These are phyloP conservation scores for Cydia splendana DNA, from an alignment of 1,140 invertebrate species.

Conservation along the genomic window DNA sequence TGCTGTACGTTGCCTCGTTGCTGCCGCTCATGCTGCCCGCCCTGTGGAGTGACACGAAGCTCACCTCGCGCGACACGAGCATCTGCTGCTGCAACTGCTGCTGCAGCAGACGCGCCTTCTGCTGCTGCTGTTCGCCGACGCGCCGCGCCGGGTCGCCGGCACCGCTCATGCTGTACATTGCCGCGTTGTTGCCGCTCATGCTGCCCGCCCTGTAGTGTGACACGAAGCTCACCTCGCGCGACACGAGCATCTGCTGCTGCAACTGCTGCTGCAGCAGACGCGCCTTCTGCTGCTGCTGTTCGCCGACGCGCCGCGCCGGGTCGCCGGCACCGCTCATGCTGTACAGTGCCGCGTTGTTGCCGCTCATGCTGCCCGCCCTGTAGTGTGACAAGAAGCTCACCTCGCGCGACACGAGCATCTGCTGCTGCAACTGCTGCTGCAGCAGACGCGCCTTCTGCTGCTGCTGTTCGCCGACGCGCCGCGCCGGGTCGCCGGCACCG, in stretches of 20 bases:
- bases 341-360: constrained; percentile 31
- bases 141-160: constrained; percentile 47
- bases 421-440: constrained; percentile 67
- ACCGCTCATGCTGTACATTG: constrained; percentile 33
- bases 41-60: not conserved
- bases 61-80: constrained; percentile 71
- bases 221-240: constrained; percentile 57
- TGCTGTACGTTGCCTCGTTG: constrained; percentile 34
- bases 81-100: constrained; percentile 68
- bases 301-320: constrained; percentile 52
- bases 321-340: constrained; percentile 32
- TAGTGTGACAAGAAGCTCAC: constrained; percentile 37
- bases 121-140: constrained; percentile 55
- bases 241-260: constrained; percentile 70
- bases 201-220: constrained; percentile 30
- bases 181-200: constrained; percentile 10
- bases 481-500: constrained; percentile 41
- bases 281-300: constrained; percentile 51
- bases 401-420: constrained; percentile 72
- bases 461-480: constrained; percentile 60
- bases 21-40: not conserved
- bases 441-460: constrained; percentile 53
- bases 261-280: constrained; percentile 69
- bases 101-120: constrained; percentile 59
- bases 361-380: constrained; percentile 33